phyloP scores from a whole-genome alignment of 2,888 invertebrate species.

The Eledona agricola region DNA sequence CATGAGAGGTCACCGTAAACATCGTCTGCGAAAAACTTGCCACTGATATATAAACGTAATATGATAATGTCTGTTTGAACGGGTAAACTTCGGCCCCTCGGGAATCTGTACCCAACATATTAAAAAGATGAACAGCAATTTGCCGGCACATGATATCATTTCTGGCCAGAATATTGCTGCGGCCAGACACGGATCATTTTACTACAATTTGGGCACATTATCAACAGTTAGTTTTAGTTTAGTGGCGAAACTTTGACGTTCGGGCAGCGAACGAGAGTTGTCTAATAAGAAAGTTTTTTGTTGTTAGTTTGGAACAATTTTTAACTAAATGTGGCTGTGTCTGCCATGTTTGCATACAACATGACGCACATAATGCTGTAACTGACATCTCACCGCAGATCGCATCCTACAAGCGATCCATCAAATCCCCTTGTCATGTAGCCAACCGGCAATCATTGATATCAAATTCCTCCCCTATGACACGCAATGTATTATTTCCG shows the following conservation, averaged over 20 bases:
- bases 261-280: no score
- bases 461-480: constrained; percentile 51
- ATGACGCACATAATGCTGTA: constrained; percentile 46
- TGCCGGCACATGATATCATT: constrained; percentile 5
- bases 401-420: constrained; percentile 49
- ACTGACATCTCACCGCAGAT: constrained; percentile 51
- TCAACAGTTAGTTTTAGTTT: constrained; percentile 28
- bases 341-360: constrained; percentile 41
- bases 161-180: constrained; percentile 7
- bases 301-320: no score
- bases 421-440: constrained; percentile 51
- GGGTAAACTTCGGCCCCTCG: constrained; percentile 1
- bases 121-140: no score
- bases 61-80: constrained; percentile 15
- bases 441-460: constrained; percentile 51
- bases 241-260: constrained; percentile 22
- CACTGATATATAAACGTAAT: constrained; percentile 2
- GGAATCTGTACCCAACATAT: no score
- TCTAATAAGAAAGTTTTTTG: no score
- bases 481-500: constrained; percentile 46
- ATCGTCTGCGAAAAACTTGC: constrained; percentile 2
- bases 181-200: constrained; percentile 5
- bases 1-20: constrained; percentile 2
- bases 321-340: no score
- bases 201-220: constrained; percentile 13